Percentiles rank a stretch among this genome's conserved stretches.
These are phyloP conservation scores for Nematostella vectensis DNA, from an alignment of 92 coral and sea anemone genomes.

Conservation along the genomic window DNA sequence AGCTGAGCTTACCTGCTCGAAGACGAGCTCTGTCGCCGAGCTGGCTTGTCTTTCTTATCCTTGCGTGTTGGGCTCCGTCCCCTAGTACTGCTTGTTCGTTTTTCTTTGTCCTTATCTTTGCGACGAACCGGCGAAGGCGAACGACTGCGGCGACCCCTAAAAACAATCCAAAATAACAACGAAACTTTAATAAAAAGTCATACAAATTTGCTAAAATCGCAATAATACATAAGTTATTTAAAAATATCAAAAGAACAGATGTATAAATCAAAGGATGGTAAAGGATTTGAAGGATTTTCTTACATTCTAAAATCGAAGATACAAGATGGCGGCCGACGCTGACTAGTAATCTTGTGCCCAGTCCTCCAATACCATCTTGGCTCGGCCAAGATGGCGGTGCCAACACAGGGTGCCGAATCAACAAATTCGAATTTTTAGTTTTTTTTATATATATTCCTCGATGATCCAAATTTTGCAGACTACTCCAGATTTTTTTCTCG, in stretches of 20 bases:
- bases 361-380: too few relatives aligned
- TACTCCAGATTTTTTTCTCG: too few relatives aligned
- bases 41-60: slow-evolving; percentile 49
- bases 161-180: too few relatives aligned
- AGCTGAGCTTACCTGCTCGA: slow-evolving; percentile 87
- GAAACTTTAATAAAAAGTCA: slow-evolving; percentile 6
- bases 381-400: too few relatives aligned
- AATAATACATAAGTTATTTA: neutral
- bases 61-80: slow-evolving; percentile 88
- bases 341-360: neutral
- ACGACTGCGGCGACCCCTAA: slow-evolving; percentile 81
- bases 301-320: slow-evolving; percentile 23
- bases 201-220: neutral
- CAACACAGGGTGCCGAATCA: too few relatives aligned
- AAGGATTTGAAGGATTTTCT: slow-evolving; percentile 31
- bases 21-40: slow-evolving; percentile 30
- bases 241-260: neutral
- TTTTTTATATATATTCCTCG: too few relatives aligned
- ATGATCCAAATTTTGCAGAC: too few relatives aligned
- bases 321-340: slow-evolving; percentile 21
- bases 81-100: slow-evolving; percentile 57
- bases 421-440: too few relatives aligned
- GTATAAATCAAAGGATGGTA: slow-evolving; percentile 6
- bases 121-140: slow-evolving; percentile 65
- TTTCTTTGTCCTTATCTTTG: slow-evolving; percentile 61